Conservation (phyloP, 2,888 invertebrate species). For the Pterostichus niger region DNA sequence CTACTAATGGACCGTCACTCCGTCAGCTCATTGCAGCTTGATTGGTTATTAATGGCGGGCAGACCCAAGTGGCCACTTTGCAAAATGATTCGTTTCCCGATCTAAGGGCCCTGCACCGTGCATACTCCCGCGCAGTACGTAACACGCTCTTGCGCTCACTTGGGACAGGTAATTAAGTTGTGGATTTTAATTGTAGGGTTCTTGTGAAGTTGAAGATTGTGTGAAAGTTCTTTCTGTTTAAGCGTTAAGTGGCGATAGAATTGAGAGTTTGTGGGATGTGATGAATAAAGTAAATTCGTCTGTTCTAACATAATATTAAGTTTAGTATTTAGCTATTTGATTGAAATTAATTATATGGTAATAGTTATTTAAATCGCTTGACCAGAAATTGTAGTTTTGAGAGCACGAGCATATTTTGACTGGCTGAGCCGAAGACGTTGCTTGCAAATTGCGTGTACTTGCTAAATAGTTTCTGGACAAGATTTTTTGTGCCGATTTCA, state of each 20-base stretch:
- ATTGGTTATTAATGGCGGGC: constrained; percentile 39
- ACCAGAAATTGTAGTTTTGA: too few species aligned
- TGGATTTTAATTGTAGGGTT: background rate
- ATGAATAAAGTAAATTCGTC: background rate
- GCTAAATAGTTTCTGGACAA: too few species aligned
- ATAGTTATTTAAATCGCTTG: too few species aligned
- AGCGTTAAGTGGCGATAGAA: background rate
- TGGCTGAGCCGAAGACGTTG: too few species aligned
- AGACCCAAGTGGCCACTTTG: constrained; percentile 61
- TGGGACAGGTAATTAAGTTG: background rate
- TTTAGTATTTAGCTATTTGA: too few species aligned
- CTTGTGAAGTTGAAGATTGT: background rate
- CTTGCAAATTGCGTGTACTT: too few species aligned
- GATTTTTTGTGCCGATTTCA: too few species aligned
- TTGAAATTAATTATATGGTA: too few species aligned
- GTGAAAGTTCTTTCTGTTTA: background rate
- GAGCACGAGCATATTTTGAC: too few species aligned
- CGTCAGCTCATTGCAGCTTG: constrained; percentile 45
- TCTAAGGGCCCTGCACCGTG: background rate
- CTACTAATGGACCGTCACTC: constrained; percentile 23
- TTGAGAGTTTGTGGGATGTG: background rate
- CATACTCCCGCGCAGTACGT: too few species aligned
- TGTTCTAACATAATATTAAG: background rate
- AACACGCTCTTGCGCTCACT: background rate
- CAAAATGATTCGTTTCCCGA: constrained; percentile 38